Evolutionary conservation across 2,797 vertebrate genomes (phyloP).

Genomic region (Notolepis coatsorum): DNA sequence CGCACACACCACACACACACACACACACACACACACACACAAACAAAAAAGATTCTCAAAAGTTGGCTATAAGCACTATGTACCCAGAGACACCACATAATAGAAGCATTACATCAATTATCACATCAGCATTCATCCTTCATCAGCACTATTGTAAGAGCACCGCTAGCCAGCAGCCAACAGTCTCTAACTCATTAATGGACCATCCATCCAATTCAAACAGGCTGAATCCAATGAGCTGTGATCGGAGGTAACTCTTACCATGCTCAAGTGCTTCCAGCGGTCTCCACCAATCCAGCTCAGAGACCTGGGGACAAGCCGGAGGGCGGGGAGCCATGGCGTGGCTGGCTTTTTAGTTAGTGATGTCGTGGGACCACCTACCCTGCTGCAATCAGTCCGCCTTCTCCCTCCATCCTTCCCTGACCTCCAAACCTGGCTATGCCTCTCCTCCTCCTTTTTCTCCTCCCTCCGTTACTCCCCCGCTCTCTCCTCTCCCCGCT

Average conservation of each 20-base stretch:
- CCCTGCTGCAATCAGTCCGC: slow-evolving; percentile 42
- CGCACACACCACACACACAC: slow-evolving; percentile 17
- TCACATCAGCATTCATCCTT: slow-evolving; percentile 65
- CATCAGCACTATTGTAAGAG: slow-evolving; percentile 60
- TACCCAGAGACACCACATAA: slow-evolving; percentile 59
- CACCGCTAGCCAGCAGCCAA: slow-evolving; percentile 38
- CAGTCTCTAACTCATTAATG: slow-evolving; percentile 58
- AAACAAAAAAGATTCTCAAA: slow-evolving; percentile 43
- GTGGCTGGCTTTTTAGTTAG: slow-evolving; percentile 30
- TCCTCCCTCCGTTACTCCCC: too few relatives aligned
- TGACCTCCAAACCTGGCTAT: slow-evolving; percentile 59
- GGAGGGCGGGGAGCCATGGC: slow-evolving; percentile 30
- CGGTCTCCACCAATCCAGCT: slow-evolving; percentile 26
- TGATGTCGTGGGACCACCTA: slow-evolving; percentile 57
- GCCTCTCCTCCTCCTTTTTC: not conserved
- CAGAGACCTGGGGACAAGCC: slow-evolving; percentile 44
- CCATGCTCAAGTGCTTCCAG: slow-evolving; percentile 37
- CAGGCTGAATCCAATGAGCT: slow-evolving; percentile 66
- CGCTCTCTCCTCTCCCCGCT: not conserved
- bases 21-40: not conserved
- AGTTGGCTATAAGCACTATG: slow-evolving; percentile 56
- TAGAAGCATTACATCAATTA: slow-evolving; percentile 59
- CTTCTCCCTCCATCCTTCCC: slow-evolving; percentile 57
- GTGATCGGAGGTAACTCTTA: slow-evolving; percentile 55
- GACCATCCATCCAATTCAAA: slow-evolving; percentile 61